These are phyloP conservation scores for Passer domesticus DNA, from an alignment of 2,113 vertebrate species.

Conservation along the genomic window DNA sequence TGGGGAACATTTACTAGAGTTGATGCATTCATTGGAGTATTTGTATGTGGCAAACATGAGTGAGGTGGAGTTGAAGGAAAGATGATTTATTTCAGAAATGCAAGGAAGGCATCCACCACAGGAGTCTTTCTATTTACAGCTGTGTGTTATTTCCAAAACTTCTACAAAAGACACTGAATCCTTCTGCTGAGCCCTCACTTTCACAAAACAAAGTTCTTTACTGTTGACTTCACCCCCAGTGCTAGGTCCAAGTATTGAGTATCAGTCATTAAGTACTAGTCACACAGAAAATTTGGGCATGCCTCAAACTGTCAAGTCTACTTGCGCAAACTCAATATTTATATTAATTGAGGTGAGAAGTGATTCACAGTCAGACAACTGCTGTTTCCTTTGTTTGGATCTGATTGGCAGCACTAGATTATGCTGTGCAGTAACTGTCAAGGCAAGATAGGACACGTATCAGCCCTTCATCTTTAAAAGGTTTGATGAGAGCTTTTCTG, in stretches of 20 bases:
- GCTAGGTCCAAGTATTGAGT: conserved; percentile 16
- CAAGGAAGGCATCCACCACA: neutral
- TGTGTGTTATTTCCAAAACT: neutral
- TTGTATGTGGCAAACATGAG: neutral
- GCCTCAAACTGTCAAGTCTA: conserved; percentile 51
- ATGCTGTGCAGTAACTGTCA: conserved; percentile 37
- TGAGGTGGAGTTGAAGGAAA: neutral
- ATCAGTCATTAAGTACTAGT: conserved; percentile 15
- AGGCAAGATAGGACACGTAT: conserved; percentile 15
- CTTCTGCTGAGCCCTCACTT: neutral
- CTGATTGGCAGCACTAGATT: conserved; percentile 51
- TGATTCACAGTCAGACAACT: conserved; percentile 55
- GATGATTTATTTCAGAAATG: neutral
- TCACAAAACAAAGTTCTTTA: conserved; percentile 21
- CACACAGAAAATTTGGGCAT: conserved; percentile 52
- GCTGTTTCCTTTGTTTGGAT: conserved; percentile 43
- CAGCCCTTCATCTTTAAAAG: neutral
- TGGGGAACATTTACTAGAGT: neutral
- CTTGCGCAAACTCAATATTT: conserved; percentile 51
- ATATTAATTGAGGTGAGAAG: conserved; percentile 55
- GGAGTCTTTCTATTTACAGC: neutral
- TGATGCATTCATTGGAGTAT: neutral
- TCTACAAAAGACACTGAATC: neutral
- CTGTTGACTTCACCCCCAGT: conserved; percentile 26
- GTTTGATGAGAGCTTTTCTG: neutral